Percentiles rank a stretch among this genome's conserved stretches.
These are phyloP conservation scores for Andrena chrysosceles DNA, from an alignment of 2,888 invertebrate species.

Conservation along the genomic window DNA sequence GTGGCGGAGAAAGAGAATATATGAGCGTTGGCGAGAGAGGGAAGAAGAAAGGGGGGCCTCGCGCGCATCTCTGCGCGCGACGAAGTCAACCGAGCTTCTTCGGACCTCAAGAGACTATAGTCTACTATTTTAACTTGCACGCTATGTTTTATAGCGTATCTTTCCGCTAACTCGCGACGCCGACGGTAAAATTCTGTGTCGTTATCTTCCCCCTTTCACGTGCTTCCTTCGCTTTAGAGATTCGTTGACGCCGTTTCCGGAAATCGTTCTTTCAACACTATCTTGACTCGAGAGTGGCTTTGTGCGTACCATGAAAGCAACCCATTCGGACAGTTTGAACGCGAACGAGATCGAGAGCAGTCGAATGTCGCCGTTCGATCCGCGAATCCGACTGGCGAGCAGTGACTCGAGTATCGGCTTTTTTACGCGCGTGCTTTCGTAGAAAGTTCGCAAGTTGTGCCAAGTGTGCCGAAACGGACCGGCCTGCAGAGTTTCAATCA, in stretches of 20 bases:
- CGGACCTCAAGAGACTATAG: conserved; percentile 64
- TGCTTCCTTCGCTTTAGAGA: neutral
- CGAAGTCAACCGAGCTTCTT: conserved; percentile 70
- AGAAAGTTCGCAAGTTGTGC: conserved; percentile 54
- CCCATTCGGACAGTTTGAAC: conserved; percentile 7
- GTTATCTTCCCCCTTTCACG: conserved; percentile 37
- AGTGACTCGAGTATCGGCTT: conserved; percentile 13
- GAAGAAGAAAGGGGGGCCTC: conserved; percentile 64
- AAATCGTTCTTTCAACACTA: conserved; percentile 7
- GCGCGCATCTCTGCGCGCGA: conserved; percentile 72
- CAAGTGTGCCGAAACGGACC: conserved; percentile 52
- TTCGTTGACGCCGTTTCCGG: neutral
- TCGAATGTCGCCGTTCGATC: conserved; percentile 53
- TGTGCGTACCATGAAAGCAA: neutral
- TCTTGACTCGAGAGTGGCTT: neutral
- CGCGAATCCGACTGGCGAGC: conserved; percentile 30
- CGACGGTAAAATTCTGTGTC: conserved; percentile 29
- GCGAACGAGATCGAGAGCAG: conserved; percentile 27
- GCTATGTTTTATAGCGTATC: conserved; percentile 59
- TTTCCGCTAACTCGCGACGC: conserved; percentile 37
- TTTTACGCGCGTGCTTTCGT: conserved; percentile 56
- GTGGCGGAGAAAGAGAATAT: conserved; percentile 28
- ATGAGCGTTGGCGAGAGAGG: conserved; percentile 26
- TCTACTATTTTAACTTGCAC: conserved; percentile 67
- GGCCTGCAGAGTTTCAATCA: conserved; percentile 26